Base-by-base conservation (phyloP, 2,797 vertebrate genomes). In the Hemitrygon akajei region DNA sequence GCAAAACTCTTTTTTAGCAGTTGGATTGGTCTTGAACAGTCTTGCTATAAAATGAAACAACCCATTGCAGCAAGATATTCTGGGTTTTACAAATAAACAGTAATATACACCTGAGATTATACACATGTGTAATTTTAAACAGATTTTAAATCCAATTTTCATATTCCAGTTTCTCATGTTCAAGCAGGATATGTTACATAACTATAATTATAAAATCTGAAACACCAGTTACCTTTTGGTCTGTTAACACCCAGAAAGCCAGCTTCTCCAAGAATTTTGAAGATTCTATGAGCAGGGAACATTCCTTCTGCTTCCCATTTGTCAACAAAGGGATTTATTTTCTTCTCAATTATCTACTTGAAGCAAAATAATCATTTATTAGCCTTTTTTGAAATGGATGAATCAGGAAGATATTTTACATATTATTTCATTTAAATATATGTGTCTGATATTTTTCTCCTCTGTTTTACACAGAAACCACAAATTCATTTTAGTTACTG, bases 231-330 rank as follows among this genome's bases (percentile, higher is more conserved):
- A 98, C 97, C 97, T 94, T 95, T 96, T 94, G 97, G 97, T 93
- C 98, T 98, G 95, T 96, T 98, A 94, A 97, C 97, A 94, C 97
- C 97, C 30, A 98, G 95, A 94, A 98, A 98, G 37, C 98, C 97
- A 5, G 97, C 97, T 60, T 93, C 97, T 94, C 97, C 98, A 77
- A 98, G 95, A 94, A 96, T 96, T 96, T 98, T 98, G 96, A 98
- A 98, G 60, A 98, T 71, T 95, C 96, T 97, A 94, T 97, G 97
- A 69, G 97, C 97, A 94, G 97, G 97, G 95, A 99, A 98, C 27
- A 89, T 95, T 63, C 96, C 96, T 93, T 97, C 97, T 94, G 97
- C 96, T 95, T 98, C 97, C 97, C 97, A 98, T 95, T 98, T 96
- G 94, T 98, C 97, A 94, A 98, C 97, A 94, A 97, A 95, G 0